phyloP scores from a whole-genome alignment of 2,888 invertebrate species.

The Melangyna quadrimaculata region DNA sequence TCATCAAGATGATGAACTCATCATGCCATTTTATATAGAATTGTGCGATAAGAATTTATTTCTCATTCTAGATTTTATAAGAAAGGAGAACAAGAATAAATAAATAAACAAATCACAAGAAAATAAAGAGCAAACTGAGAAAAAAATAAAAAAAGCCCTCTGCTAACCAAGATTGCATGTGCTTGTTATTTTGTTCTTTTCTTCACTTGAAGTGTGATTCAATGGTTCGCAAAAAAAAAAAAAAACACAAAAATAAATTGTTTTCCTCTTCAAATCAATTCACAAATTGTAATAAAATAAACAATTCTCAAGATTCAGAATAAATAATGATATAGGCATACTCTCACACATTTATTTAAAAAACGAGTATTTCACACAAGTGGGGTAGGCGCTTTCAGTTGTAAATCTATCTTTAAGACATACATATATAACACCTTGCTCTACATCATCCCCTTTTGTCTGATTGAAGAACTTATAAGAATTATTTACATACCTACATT shows the following conservation, averaged over 20 bases:
- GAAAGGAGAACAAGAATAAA: conserved; percentile 11
- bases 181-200: neutral
- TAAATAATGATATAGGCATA: neutral
- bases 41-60: conserved; percentile 59
- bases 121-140: neutral
- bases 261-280: conserved; percentile 39
- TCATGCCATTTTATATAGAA: conserved; percentile 64
- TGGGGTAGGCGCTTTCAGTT: conserved; percentile 43
- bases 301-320: neutral
- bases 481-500: conserved; percentile 30
- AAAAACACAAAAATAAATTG: neutral
- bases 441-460: conserved; percentile 1
- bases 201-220: neutral
- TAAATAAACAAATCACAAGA: conserved; percentile 18
- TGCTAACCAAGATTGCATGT: conserved; percentile 25
- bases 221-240: conserved; percentile 23
- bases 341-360: neutral
- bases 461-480: conserved; percentile 6
- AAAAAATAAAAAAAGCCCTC: neutral
- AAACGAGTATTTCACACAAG: conserved; percentile 1
- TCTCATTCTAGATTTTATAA: neutral
- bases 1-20: conserved; percentile 64
- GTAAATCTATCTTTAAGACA: conserved; percentile 8
- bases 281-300: conserved; percentile 23
- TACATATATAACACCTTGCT: neutral